Percentiles rank a stretch among this genome's conserved stretches.
phyloP scores from a whole-genome alignment of 1,140 invertebrate genomes.

The Dysdera silvatica region DNA sequence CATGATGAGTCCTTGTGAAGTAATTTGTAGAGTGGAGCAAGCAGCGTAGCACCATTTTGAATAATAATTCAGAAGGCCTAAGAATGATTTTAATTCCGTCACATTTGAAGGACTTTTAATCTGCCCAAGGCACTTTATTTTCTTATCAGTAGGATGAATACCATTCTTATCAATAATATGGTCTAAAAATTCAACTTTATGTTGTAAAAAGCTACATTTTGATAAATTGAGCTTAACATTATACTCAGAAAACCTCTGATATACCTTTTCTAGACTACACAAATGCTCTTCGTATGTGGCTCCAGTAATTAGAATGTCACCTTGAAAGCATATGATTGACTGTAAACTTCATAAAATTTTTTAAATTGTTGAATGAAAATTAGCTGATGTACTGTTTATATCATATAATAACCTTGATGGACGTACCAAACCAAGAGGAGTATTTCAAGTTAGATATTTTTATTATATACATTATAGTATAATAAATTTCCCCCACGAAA shows the following conservation, averaged over 20 bases:
- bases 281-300: slow-evolving; percentile 31
- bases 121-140: slow-evolving; percentile 40
- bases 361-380: slow-evolving; percentile 44
- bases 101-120: slow-evolving; percentile 36
- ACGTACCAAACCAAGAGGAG: slow-evolving; percentile 44
- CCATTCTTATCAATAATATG: slow-evolving; percentile 41
- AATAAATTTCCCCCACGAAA: no score
- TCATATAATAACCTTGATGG: slow-evolving; percentile 47
- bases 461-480: no score
- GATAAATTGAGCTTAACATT: slow-evolving; percentile 37
- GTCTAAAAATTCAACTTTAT: slow-evolving; percentile 41
- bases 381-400: slow-evolving; percentile 43
- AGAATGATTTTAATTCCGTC: slow-evolving; percentile 33
- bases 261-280: slow-evolving; percentile 28
- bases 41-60: slow-evolving; percentile 33
- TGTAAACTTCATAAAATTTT: background rate
- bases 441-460: no score
- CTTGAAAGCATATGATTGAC: slow-evolving; percentile 35
- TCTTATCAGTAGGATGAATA: slow-evolving; percentile 40
- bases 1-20: slow-evolving; percentile 31
- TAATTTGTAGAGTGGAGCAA: slow-evolving; percentile 34
- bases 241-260: slow-evolving; percentile 29
- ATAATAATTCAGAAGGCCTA: slow-evolving; percentile 13
- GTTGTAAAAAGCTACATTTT: slow-evolving; percentile 40
- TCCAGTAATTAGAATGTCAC: slow-evolving; percentile 36